Base-by-base conservation (phyloP, 1,140 invertebrate genomes). In the Nomia melanderi region DNA sequence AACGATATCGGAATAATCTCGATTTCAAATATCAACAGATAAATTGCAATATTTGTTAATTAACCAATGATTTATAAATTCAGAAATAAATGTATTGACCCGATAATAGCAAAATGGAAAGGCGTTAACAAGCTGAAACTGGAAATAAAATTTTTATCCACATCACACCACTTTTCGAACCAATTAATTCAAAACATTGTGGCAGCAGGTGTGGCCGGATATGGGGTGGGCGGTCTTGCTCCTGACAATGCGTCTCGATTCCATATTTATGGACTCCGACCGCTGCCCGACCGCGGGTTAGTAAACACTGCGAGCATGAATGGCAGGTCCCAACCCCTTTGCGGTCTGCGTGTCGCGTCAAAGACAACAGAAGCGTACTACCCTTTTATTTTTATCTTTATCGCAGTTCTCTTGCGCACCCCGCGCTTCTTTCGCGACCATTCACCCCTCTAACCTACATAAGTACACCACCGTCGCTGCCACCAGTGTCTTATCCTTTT, bases 331-430 rank as follows among this genome's bases (percentile, higher is more conserved):
- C n/a, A n/a, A 44, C 4, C 41, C 20, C 17, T 4, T 47, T 50
- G 47, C 47, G 47, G 47, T 50, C n/a, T n/a, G 47, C 20, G 20
- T 50, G 47, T n/a, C 47, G 47, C n/a, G 47, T 50, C 20, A 50
- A n/a, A 50, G n/a, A 50, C 47, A 50, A 50, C 47, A 50, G 47
- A 7, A n/a, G 47, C 20, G 20, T 6, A 50, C 47, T 50, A 50
- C 20, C 47, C 5, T 50, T 50, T 50, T 50, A 50, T 50, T 50
- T 50, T 50, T 50, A 50, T 50, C 47, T 50, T 50, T 50, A 50
- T n/a, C 8, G 47, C 47, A 8, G n/a, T 50, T 50, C 20, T 50
- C 47, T 50, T 50, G 47, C 8, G 1, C 6, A 50, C n/a, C 47
- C n/a, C 20, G 1, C 17, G 5, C 4, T n/a, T 7, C 2, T 7